These are phyloP conservation scores for Drosophila leonis DNA, from an alignment of 2,888 invertebrate species.

Conservation along the genomic window DNA sequence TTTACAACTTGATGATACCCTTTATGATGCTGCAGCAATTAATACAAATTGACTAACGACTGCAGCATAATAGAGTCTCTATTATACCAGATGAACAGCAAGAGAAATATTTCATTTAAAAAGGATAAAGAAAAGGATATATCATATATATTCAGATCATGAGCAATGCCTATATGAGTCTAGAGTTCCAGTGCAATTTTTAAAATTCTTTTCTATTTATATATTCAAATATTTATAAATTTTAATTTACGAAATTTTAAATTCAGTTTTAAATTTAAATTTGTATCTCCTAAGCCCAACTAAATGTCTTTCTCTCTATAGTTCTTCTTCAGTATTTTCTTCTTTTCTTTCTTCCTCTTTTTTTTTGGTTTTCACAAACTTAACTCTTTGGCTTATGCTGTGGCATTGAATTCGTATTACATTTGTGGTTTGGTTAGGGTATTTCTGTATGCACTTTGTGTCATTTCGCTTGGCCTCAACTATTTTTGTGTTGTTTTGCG, in stretches of 20 bases:
- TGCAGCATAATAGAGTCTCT: background rate
- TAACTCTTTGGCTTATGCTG: no score
- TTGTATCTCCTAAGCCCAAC: no score
- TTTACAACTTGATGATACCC: background rate
- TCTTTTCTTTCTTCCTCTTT: background rate
- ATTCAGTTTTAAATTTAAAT: no score
- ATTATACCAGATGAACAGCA: background rate
- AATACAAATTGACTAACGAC: background rate
- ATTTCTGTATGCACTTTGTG: constrained; percentile 17
- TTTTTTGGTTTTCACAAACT: background rate
- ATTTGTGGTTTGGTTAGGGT: background rate
- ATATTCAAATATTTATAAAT: no score
- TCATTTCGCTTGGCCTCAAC: constrained; percentile 4
- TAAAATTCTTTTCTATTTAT: no score
- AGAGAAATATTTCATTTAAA: no score
- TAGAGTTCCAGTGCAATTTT: no score
- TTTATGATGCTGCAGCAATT: background rate
- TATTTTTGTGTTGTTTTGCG: constrained; percentile 50
- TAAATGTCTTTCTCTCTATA: background rate
- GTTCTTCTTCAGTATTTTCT: background rate
- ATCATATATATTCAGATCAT: no score
- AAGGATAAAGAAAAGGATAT: no score
- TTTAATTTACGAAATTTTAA: no score
- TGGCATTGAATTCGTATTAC: background rate
- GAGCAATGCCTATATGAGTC: no score